These are phyloP conservation scores for Subacronicta megacephala DNA, from an alignment of 2,888 invertebrate genomes.

Conservation along the genomic window DNA sequence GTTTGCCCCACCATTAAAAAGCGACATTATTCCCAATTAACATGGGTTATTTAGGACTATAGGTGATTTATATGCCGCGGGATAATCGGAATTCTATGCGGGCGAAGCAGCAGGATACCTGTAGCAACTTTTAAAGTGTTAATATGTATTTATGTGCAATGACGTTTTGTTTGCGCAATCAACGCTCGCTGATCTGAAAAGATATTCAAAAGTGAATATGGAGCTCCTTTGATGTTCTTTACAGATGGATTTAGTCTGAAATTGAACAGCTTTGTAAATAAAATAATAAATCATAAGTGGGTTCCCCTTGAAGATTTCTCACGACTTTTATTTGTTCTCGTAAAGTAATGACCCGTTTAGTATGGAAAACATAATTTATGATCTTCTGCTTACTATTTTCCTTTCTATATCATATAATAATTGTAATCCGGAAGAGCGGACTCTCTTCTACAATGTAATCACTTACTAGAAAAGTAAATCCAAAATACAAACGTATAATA, in stretches of 20 bases:
- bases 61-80: too few species aligned
- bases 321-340: constrained; percentile 41
- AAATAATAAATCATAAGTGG: constrained; percentile 30
- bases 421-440: too few species aligned
- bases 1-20: too few species aligned
- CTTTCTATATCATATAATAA: too few species aligned
- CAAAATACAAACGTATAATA: too few species aligned
- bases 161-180: constrained; percentile 13
- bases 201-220: constrained; percentile 8
- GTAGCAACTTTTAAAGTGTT: too few species aligned
- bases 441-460: too few species aligned
- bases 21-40: too few species aligned
- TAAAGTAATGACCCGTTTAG: constrained; percentile 32
- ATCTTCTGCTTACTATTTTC: not conserved
- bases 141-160: constrained; percentile 9
- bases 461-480: not conserved
- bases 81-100: too few species aligned
- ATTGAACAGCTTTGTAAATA: constrained; percentile 33
- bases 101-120: too few species aligned
- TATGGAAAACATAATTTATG: constrained; percentile 28
- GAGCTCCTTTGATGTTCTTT: constrained; percentile 25
- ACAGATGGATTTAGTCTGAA: constrained; percentile 15
- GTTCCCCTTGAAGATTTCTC: constrained; percentile 29
- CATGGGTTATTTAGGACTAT: too few species aligned
- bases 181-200: constrained; percentile 8